These are phyloP conservation scores for Piaya cayana DNA, from an alignment of 2,113 vertebrate genomes.

Conservation along the genomic window DNA sequence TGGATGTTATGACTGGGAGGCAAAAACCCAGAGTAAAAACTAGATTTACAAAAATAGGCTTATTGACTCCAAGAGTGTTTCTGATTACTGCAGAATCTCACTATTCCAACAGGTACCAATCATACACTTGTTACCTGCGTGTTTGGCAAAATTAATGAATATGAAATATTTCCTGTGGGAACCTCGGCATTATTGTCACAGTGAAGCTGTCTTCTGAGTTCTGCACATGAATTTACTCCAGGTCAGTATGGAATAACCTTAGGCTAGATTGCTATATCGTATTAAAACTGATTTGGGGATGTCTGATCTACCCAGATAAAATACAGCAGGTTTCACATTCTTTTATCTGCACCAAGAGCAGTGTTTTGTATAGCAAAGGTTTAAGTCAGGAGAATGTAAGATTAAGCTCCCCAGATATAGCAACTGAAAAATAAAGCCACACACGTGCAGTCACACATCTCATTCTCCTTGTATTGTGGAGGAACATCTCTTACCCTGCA, in stretches of 20 bases:
- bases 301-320: not conserved
- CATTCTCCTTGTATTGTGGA: not conserved
- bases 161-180: not conserved
- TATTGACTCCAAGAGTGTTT: not conserved
- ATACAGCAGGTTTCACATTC: not conserved
- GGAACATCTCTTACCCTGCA: fast-evolving
- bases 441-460: not conserved
- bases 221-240: not conserved
- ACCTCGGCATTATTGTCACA: not conserved
- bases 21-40: not conserved
- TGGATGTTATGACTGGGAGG: not conserved
- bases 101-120: not conserved
- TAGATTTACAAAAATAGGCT: not conserved
- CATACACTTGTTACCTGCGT: not conserved
- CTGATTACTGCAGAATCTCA: not conserved
- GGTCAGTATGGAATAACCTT: not conserved
- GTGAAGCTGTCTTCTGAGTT: not conserved
- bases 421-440: not conserved
- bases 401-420: not conserved
- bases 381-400: not conserved
- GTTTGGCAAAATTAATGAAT: not conserved
- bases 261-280: not conserved
- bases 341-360: not conserved
- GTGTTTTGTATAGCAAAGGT: not conserved
- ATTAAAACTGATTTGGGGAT: not conserved